Base-by-base conservation (phyloP, 2,888 invertebrate genomes). In the Cataglyphis altisquamis region DNA sequence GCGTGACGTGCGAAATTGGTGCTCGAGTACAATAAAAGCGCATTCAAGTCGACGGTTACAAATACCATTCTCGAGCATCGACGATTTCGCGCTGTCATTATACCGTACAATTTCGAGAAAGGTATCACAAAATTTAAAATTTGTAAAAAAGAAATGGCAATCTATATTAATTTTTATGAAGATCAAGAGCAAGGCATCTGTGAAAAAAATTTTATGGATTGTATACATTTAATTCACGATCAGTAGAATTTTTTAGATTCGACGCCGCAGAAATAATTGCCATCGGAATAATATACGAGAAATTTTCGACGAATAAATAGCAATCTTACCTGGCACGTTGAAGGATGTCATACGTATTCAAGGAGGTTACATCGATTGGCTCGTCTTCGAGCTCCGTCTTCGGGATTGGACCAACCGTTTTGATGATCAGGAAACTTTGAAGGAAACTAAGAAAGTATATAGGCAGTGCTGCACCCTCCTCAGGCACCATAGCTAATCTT, bases 321-420 rank as follows among this genome's bases (percentile, higher is more conserved):
- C 48, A 1, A 48, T 72, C 93, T 93, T 95, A 98, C 98, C 97
- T 97, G 21, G 99, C 98, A 93, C 99, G 96, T 91, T 98, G 97
- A 60, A 99, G 96, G 90, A 99, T 97, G 90, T 98, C 98, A 94
- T 97, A 98, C 0, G 98, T 98, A 95, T 97, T 97, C 92, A 98
- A 95, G 91, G 96, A 95, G 36, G 96, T 95, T 90, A 97, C 96
- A 94, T 98, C 97, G 75, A 97, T 96, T 5, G 96, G 96, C 89
- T 97, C 96, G 93, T 98, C 97, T 68, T 97, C 96, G 57, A 98
- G 95, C 93, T 98, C 98, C 36, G 96, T 96, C 82, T 96, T 95
- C 0, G 98, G 97, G 89, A 98, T 97, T 82, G 97, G 96, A 90
- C 96, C 96, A 82, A 96, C 95, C 25, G 96, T 96, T 84, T 96